Percentiles rank a stretch among this genome's conserved stretches.
Conservation (phyloP, 2,113 vertebrate species). For the Ophiodon elongatus region DNA sequence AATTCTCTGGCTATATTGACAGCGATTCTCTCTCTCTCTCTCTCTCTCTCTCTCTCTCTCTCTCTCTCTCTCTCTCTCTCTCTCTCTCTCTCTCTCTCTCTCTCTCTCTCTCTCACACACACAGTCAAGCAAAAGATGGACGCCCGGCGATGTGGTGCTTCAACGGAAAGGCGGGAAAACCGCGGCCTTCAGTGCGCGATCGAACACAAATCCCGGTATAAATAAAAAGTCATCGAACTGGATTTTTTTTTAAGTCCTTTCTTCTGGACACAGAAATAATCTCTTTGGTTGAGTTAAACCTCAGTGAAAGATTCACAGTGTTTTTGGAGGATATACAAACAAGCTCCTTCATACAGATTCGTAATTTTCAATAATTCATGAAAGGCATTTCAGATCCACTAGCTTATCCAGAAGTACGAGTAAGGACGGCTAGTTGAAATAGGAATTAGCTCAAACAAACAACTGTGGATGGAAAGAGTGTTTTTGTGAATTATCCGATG, state of each 20-base stretch:
- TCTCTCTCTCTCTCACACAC: neutral
- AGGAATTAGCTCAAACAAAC: neutral
- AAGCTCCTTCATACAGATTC: neutral
- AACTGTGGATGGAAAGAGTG: neutral
- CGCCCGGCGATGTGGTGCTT: neutral
- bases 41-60: too few species aligned
- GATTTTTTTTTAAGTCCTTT: neutral
- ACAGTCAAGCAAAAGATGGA: slow-evolving; percentile 7
- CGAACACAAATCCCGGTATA: slow-evolving; percentile 3
- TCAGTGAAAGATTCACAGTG: neutral
- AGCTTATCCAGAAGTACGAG: neutral
- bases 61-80: too few species aligned
- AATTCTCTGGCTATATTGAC: slow-evolving; percentile 47
- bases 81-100: too few species aligned
- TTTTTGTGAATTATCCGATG: neutral
- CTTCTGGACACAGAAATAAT: neutral
- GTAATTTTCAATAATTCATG: neutral
- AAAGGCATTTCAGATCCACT: neutral
- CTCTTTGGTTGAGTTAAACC: neutral
- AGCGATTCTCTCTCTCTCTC: neutral
- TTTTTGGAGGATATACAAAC: neutral
- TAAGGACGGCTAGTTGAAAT: neutral
- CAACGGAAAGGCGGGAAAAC: neutral
- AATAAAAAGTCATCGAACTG: neutral
- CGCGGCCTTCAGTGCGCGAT: neutral